These are phyloP conservation scores for Dendronephthya gigantea DNA, from an alignment of 64 coral and sea anemone species.

Conservation along the genomic window DNA sequence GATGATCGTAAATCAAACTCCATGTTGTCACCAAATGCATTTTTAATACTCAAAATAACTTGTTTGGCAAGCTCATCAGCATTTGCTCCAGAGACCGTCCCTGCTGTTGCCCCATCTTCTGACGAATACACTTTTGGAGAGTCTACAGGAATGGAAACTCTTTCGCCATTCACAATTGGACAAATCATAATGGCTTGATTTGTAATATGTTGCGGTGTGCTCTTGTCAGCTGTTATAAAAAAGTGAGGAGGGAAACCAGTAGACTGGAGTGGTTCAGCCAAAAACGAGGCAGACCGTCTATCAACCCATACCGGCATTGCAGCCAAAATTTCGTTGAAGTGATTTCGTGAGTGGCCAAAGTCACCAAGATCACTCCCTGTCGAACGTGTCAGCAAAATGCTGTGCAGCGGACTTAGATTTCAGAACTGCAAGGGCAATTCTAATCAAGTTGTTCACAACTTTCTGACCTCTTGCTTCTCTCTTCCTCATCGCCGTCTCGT, in stretches of 20 bases:
- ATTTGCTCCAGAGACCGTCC: neutral
- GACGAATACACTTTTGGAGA: neutral
- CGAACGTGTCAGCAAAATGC: neutral
- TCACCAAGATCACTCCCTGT: neutral
- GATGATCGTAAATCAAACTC: neutral
- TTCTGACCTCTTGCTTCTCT: neutral
- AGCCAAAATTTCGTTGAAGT: neutral
- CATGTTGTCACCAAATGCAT: neutral
- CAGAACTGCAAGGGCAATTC: neutral
- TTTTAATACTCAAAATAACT: neutral
- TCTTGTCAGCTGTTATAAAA: slow-evolving; percentile 10
- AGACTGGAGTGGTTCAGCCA: neutral
- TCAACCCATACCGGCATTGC: slow-evolving; percentile 8
- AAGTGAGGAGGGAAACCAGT: neutral
- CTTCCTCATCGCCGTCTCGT: neutral
- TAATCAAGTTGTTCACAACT: neutral
- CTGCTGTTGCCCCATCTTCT: neutral
- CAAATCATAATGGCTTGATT: slow-evolving; percentile 10
- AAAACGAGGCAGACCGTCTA: neutral
- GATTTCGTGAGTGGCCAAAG: neutral
- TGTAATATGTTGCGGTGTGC: neutral
- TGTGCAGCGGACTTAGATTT: neutral
- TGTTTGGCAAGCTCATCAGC: neutral
- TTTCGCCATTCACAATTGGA: neutral
- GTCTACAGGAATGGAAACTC: neutral